Evolutionary conservation across 1,140 invertebrate genomes (phyloP).

Genomic region (Cydia fagiglandana): DNA sequence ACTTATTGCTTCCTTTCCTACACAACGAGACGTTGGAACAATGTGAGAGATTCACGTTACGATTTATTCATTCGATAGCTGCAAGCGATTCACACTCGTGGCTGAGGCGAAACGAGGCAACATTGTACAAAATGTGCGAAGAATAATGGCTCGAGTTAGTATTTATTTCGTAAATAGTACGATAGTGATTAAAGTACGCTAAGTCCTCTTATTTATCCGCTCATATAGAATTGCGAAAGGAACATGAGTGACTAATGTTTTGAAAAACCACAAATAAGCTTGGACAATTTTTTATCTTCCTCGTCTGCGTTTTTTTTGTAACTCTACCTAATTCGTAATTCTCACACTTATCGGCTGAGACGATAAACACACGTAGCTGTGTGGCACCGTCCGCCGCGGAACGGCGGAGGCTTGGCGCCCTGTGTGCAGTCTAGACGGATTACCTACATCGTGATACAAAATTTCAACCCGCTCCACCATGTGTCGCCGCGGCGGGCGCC

Average conservation of each 20-base stretch:
- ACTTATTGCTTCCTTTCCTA: slow-evolving; percentile 42
- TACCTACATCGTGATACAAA: too few species aligned
- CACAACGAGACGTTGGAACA: slow-evolving; percentile 34
- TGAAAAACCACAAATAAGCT: neutral
- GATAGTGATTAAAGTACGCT: too few species aligned
- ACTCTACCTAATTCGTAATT: too few species aligned
- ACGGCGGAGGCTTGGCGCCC: too few species aligned
- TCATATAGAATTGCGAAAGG: neutral
- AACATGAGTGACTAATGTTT: neutral
- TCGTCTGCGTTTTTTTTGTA: neutral
- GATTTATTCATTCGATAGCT: slow-evolving; percentile 45
- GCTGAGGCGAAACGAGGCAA: neutral
- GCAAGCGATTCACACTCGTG: slow-evolving; percentile 16
- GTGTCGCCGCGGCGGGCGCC: too few species aligned
- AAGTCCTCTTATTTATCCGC: neutral
- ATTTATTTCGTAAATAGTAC: neutral
- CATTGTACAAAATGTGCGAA: neutral
- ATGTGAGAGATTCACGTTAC: slow-evolving; percentile 35
- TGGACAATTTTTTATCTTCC: too few species aligned
- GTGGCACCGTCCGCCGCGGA: too few species aligned
- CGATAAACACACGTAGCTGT: too few species aligned
- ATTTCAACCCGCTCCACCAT: too few species aligned
- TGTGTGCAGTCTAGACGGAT: too few species aligned
- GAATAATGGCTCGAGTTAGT: neutral
- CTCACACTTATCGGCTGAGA: neutral